Conservation (phyloP, 2,888 invertebrate genomes). For the Epinotia bilunana region DNA sequence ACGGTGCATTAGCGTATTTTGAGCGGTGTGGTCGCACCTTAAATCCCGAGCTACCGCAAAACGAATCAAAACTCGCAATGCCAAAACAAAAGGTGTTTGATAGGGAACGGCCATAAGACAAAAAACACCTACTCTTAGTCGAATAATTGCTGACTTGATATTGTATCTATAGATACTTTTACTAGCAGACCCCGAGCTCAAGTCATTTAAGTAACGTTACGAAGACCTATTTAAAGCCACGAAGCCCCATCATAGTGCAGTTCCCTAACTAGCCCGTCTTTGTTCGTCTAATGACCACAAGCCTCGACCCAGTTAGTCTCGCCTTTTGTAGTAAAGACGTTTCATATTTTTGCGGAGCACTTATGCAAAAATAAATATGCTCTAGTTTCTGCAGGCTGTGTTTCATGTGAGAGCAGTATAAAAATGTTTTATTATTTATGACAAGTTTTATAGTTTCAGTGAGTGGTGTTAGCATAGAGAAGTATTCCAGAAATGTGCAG, state of each 20-base stretch:
- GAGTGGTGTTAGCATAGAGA: not conserved
- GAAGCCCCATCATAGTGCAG: conserved; percentile 40
- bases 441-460: conserved; percentile 15
- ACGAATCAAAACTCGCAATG: no score
- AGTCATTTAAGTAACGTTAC: conserved; percentile 30
- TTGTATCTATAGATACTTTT: no score
- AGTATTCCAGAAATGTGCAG: not conserved
- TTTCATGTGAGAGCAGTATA: conserved; percentile 3
- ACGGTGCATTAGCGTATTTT: no score
- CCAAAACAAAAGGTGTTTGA: no score
- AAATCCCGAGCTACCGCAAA: no score
- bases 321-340: conserved; percentile 51
- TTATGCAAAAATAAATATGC: conserved; percentile 63
- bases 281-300: conserved; percentile 58
- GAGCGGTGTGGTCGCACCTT: no score
- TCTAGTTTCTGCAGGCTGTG: conserved; percentile 50
- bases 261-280: conserved; percentile 49
- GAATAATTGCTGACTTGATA: no score
- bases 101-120: no score
- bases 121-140: no score
- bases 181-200: not conserved
- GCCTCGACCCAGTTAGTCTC: conserved; percentile 59
- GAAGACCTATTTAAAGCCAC: conserved; percentile 28
- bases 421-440: conserved; percentile 21
- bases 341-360: conserved; percentile 59